These are phyloP conservation scores for Mormyrops boulengeri DNA, from an alignment of 2,797 vertebrate genomes.

Conservation along the genomic window DNA sequence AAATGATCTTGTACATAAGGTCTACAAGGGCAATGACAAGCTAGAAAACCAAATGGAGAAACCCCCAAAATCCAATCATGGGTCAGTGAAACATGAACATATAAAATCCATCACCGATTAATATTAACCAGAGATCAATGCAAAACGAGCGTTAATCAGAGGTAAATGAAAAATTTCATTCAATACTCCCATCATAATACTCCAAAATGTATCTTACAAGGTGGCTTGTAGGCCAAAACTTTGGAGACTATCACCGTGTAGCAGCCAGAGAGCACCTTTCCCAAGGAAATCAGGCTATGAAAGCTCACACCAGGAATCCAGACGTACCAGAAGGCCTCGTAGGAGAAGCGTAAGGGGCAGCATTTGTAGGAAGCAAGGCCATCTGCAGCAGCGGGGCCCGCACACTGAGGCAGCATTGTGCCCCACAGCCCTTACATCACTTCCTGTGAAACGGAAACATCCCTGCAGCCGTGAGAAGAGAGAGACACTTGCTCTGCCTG, in stretches of 20 bases:
- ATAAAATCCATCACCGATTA: background rate
- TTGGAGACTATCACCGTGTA: background rate
- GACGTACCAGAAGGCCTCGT: background rate
- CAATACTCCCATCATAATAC: background rate
- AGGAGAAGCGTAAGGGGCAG: background rate
- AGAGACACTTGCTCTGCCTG: background rate
- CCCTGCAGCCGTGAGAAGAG: background rate
- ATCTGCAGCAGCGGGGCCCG: background rate
- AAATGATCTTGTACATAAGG: background rate
- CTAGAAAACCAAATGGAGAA: background rate
- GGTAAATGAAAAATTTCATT: background rate
- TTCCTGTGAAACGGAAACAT: background rate
- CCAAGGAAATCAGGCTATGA: background rate
- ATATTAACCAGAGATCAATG: background rate
- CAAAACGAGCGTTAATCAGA: background rate
- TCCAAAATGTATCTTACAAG: background rate
- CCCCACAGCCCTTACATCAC: background rate
- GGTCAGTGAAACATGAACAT: background rate
- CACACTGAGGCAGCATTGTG: background rate
- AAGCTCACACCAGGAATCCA: background rate
- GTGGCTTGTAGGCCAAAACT: constrained; percentile 8
- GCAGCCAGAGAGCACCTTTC: background rate
- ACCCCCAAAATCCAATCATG: background rate
- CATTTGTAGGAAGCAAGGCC: background rate
- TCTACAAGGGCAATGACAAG: background rate